Conservation (phyloP, 2,888 invertebrate genomes). For the Agrotis segetum region DNA sequence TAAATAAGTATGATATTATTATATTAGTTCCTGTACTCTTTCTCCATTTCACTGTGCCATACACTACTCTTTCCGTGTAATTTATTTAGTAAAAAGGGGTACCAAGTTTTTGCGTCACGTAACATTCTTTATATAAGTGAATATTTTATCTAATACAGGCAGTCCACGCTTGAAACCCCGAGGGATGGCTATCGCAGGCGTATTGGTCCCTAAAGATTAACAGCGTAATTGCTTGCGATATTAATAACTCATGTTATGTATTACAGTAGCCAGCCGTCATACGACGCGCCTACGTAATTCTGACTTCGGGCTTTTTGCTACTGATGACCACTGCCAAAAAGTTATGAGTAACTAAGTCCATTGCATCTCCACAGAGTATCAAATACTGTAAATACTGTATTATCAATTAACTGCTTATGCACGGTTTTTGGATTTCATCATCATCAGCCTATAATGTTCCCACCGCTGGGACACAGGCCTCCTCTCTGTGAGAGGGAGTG, state of each 20-base stretch:
- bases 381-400: background rate
- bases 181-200: slow-evolving; percentile 11
- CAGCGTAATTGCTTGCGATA: slow-evolving; percentile 1
- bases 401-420: background rate
- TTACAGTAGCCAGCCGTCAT: background rate
- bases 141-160: background rate
- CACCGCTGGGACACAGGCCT: no score
- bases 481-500: no score
- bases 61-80: no score
- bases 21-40: no score
- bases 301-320: background rate
- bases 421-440: background rate
- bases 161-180: background rate
- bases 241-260: slow-evolving; percentile 14
- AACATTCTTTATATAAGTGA: no score
- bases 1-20: no score
- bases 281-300: slow-evolving; percentile 1
- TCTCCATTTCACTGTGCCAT: no score
- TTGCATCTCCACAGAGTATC: background rate
- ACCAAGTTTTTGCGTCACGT: no score
- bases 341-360: background rate
- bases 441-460: no score
- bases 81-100: no score
- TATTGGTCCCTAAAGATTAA: slow-evolving; percentile 14
- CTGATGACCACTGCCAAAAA: background rate